A percentile compares a stretch with the other conserved stretches of the same genome.
Evolutionary conservation across 2,113 vertebrate species (phyloP).

Genomic region (Cathartes aura): DNA sequence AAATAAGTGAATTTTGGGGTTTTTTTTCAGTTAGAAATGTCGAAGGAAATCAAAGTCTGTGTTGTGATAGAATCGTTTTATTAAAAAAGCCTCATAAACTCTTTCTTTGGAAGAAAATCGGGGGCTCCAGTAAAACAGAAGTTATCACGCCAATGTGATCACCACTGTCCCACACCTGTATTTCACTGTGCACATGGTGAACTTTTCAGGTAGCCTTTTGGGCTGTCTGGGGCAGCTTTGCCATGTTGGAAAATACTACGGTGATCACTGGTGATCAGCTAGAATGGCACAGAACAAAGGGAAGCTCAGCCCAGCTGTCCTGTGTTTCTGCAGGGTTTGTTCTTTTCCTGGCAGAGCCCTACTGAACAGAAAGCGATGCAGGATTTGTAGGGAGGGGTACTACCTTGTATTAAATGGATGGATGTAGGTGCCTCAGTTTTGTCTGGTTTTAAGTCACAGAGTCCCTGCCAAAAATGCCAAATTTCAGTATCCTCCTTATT

Average conservation of each 20-base stretch:
- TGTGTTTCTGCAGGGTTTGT: background rate
- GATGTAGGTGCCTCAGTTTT: background rate
- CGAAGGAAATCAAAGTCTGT: background rate
- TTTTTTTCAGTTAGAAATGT: background rate
- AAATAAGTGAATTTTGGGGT: background rate
- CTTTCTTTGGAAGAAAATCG: background rate
- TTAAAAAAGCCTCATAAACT: background rate
- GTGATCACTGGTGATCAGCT: background rate
- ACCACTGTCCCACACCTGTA: background rate
- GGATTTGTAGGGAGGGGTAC: background rate
- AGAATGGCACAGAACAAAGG: background rate
- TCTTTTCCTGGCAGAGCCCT: background rate
- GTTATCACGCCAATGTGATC: background rate
- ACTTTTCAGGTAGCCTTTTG: background rate
- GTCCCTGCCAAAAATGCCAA: background rate
- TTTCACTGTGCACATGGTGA: background rate
- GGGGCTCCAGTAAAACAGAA: background rate
- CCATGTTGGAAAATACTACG: fast-evolving
- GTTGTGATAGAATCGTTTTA: background rate
- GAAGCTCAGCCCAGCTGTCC: background rate
- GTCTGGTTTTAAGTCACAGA: background rate
- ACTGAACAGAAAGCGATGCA: background rate
- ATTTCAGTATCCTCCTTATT: background rate
- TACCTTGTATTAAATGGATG: background rate
- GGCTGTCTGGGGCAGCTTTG: background rate